Evolutionary conservation across 2,888 invertebrate genomes (phyloP).

Genomic region (Embidobia sp.): DNA sequence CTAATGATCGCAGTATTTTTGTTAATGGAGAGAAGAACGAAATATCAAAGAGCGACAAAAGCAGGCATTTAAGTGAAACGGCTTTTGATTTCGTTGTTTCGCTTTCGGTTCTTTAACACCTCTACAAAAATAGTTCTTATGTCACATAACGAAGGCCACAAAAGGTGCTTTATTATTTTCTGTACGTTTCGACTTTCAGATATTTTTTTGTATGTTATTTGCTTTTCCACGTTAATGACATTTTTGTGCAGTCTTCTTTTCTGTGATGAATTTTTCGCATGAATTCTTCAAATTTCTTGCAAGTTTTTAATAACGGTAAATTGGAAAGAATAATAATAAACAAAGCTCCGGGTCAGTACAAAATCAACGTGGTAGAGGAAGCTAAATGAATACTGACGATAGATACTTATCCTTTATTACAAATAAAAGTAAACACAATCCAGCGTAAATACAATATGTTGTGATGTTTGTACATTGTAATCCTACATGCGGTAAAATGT

Average conservation of each 20-base stretch:
- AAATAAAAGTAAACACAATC: conserved; percentile 7
- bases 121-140: conserved; percentile 42
- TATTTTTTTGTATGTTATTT: too few relatives aligned
- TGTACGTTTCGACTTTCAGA: conserved; percentile 16
- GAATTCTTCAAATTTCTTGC: too few relatives aligned
- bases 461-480: conserved; percentile 10
- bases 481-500: conserved; percentile 35
- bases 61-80: conserved; percentile 40
- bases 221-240: too few relatives aligned
- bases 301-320: too few relatives aligned
- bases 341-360: too few relatives aligned
- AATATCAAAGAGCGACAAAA: conserved; percentile 47
- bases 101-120: conserved; percentile 22
- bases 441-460: conserved; percentile 20
- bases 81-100: conserved; percentile 54
- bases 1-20: conserved; percentile 41
- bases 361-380: too few relatives aligned
- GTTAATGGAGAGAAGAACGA: conserved; percentile 34
- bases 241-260: too few relatives aligned
- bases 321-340: too few relatives aligned
- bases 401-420: too few relatives aligned
- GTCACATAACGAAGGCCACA: conserved; percentile 29
- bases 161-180: conserved; percentile 35
- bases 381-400: too few relatives aligned
- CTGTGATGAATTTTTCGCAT: too few relatives aligned